These are phyloP conservation scores for Melinaea marsaeus DNA, from an alignment of 2,888 invertebrate genomes.

Conservation along the genomic window DNA sequence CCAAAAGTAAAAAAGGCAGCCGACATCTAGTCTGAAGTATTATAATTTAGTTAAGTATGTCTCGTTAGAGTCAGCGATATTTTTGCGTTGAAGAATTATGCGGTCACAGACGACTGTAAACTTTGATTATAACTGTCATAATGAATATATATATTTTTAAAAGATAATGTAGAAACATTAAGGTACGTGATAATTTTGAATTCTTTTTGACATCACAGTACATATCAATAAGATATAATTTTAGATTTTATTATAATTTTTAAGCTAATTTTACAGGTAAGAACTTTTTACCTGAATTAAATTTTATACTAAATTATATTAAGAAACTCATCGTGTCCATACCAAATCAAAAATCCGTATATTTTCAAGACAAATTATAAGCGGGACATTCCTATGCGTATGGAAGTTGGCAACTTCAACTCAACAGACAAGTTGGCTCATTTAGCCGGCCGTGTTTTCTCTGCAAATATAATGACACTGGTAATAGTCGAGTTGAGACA, in stretches of 20 bases:
- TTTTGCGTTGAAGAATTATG: constrained; percentile 19
- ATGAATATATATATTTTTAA: too few species aligned
- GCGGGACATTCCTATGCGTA: constrained; percentile 41
- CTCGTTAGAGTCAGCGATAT: constrained; percentile 40
- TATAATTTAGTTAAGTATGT: constrained; percentile 43
- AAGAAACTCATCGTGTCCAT: too few species aligned
- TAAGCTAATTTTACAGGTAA: too few species aligned
- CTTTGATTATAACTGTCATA: too few species aligned
- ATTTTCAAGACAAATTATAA: constrained; percentile 32
- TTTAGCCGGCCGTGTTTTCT: constrained; percentile 28
- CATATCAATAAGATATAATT: too few species aligned
- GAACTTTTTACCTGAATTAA: too few species aligned
- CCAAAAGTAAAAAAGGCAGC: not conserved
- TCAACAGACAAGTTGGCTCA: constrained; percentile 43
- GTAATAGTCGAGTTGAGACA: too few species aligned
- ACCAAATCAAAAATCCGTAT: not conserved
- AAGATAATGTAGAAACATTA: too few species aligned
- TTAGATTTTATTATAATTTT: too few species aligned
- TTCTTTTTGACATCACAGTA: too few species aligned
- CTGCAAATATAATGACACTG: constrained; percentile 15
- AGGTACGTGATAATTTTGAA: too few species aligned
- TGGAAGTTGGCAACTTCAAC: constrained; percentile 43
- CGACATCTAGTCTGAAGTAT: constrained; percentile 32
- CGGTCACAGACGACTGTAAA: not conserved
- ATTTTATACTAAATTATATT: too few species aligned